phyloP scores from a whole-genome alignment of 1,140 invertebrate species.

The Drosophila repletoides region DNA sequence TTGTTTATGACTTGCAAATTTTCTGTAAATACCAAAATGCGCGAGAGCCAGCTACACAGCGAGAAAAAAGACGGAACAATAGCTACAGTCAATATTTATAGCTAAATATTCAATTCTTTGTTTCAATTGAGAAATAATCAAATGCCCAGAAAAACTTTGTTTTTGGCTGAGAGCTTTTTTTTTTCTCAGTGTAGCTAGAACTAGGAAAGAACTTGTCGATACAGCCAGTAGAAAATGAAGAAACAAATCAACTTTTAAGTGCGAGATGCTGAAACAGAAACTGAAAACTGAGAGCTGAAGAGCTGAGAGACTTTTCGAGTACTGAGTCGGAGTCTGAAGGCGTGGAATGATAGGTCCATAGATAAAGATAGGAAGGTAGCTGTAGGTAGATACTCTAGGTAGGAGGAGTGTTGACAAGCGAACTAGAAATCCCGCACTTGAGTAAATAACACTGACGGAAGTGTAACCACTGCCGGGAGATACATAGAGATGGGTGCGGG shows the following conservation, averaged over 20 bases:
- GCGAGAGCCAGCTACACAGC: conserved; percentile 19
- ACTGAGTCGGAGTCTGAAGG: too few species aligned
- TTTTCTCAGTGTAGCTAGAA: background rate
- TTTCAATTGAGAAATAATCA: too few species aligned
- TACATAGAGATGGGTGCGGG: conserved; percentile 1
- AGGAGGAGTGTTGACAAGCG: conserved; percentile 58
- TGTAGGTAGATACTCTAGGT: background rate
- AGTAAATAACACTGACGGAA: conserved; percentile 73
- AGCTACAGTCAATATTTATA: too few species aligned
- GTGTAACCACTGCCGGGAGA: conserved; percentile 59
- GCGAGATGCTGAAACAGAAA: background rate
- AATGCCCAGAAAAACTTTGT: too few species aligned
- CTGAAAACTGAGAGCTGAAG: background rate
- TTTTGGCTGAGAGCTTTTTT: too few species aligned
- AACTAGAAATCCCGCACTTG: conserved; percentile 77
- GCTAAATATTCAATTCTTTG: too few species aligned
- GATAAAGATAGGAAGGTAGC: background rate
- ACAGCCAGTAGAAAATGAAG: conserved; percentile 24
- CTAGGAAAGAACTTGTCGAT: conserved; percentile 31
- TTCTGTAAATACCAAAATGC: conserved; percentile 64
- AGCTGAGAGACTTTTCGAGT: background rate
- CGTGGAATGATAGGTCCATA: background rate
- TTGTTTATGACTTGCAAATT: conserved; percentile 80
- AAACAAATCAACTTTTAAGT: conserved; percentile 36
- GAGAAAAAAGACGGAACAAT: conserved; percentile 42